A percentile compares a stretch with the other conserved stretches of the same genome.
phyloP scores from a whole-genome alignment of 2,888 invertebrate genomes.

The Dynastes maya region DNA sequence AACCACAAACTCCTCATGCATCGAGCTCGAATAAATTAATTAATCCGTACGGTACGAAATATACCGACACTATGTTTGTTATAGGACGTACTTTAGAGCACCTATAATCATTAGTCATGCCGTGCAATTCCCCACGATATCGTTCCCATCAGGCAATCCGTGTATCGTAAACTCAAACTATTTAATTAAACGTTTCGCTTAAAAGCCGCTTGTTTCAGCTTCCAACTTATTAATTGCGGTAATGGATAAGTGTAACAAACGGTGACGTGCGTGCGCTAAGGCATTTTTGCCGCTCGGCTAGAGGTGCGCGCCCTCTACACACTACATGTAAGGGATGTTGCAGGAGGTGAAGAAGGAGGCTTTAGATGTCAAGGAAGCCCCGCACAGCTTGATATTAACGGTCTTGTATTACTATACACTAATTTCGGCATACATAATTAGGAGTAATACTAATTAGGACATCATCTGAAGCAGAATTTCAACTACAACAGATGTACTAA shows the following conservation, averaged over 20 bases:
- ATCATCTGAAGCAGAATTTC: conserved; percentile 54
- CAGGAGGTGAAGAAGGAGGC: neutral
- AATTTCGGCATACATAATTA: conserved; percentile 56
- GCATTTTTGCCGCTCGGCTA: no score
- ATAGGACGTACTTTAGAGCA: no score
- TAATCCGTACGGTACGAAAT: no score
- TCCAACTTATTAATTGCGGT: neutral
- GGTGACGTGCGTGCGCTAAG: neutral
- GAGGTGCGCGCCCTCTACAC: no score
- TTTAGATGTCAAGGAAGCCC: neutral
- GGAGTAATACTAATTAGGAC: conserved; percentile 56
- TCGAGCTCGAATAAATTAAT: no score
- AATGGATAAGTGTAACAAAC: conserved; percentile 2
- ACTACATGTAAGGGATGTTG: neutral
- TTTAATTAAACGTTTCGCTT: neutral
- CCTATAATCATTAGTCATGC: no score
- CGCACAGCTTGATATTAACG: conserved; percentile 29
- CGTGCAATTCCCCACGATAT: no score
- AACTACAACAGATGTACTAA: conserved; percentile 55
- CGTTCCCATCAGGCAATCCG: neutral
- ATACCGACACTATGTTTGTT: no score
- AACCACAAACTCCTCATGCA: no score
- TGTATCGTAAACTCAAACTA: neutral
- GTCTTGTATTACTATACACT: conserved; percentile 52
- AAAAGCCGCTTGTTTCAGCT: neutral